Evolutionary conservation across 2,797 vertebrate species (phyloP).

Genomic region (Ficedula albicollis): DNA sequence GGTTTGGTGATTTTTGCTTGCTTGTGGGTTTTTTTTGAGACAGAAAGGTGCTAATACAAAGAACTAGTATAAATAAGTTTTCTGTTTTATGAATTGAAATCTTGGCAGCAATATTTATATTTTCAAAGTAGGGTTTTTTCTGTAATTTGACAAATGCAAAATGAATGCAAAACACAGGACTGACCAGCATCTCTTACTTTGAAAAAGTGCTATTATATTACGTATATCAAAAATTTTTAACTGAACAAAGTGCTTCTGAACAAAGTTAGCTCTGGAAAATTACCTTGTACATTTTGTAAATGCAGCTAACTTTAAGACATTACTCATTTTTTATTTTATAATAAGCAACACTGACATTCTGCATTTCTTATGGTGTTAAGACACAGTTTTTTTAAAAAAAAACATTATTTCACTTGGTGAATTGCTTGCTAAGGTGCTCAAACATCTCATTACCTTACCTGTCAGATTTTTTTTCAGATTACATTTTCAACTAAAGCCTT

Average conservation of each 20-base stretch:
- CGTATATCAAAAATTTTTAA: neutral
- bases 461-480: neutral
- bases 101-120: neutral
- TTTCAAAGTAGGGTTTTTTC: rapidly evolving
- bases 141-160: neutral
- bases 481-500: neutral
- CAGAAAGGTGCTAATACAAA: neutral
- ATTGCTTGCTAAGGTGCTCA: neutral
- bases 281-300: neutral
- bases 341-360: neutral
- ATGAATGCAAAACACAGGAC: neutral
- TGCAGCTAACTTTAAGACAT: neutral
- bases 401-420: neutral
- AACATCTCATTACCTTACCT: neutral
- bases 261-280: neutral
- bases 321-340: neutral
- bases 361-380: neutral
- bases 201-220: neutral
- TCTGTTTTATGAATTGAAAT: neutral
- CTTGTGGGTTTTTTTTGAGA: neutral
- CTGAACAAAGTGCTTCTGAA: neutral
- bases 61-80: neutral
- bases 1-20: neutral
- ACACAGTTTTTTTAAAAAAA: rapidly evolving
- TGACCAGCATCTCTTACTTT: neutral